Conservation (phyloP, 2,113 vertebrate species). For the Oryctolagus cuniculus region mOryCun1.1 NC_091444.1:59157501-59158000, state of each 20-base stretch:
- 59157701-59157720: not conserved
- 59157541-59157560: too few relatives aligned
- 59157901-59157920: not conserved
- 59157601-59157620: too few relatives aligned
- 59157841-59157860: not conserved
- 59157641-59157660: not conserved
- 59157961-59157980: not conserved
- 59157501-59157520: too few relatives aligned
- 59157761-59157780: not conserved
- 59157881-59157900: not conserved
- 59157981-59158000: not conserved
- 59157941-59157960: not conserved
- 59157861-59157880: not conserved
- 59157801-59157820: not conserved
- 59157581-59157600: too few relatives aligned
- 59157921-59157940: not conserved
- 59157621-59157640: too few relatives aligned
- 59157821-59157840: not conserved
- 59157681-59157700: not conserved
- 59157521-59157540: too few relatives aligned
- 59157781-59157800: not conserved
- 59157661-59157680: not conserved
- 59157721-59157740: accelerated
- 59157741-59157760: not conserved
- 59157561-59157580: too few relatives aligned